Conservation (phyloP, 2,888 invertebrate species). For the Cistogaster globosa region DNA sequence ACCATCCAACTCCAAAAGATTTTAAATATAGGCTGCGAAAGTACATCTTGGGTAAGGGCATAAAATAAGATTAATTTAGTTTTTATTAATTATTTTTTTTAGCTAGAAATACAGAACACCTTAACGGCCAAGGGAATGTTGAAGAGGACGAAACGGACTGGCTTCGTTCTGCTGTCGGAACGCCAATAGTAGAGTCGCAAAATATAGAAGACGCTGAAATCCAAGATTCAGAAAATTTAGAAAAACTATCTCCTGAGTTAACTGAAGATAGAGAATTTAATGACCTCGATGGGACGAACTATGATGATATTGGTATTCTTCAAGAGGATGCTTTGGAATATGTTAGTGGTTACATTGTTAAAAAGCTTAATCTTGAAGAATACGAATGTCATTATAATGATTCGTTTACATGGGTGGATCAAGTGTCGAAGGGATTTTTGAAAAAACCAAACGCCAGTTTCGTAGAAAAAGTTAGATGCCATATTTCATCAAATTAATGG, state of each 20-base stretch:
- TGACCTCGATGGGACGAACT: background rate
- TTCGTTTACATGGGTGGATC: slow-evolving; percentile 3
- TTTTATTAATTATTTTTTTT: background rate
- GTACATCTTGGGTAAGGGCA: background rate
- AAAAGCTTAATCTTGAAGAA: slow-evolving; percentile 1
- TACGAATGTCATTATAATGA: background rate
- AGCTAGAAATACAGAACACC: background rate
- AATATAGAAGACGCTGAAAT: background rate
- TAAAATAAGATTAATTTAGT: background rate
- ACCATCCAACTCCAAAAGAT: background rate
- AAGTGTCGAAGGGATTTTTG: background rate
- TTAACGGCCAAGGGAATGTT: background rate
- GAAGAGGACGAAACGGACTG: background rate
- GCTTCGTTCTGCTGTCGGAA: background rate
- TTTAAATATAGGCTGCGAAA: slow-evolving; percentile 2
- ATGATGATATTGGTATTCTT: background rate
- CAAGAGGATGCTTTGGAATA: slow-evolving; percentile 7
- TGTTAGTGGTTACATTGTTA: background rate
- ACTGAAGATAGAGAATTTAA: background rate
- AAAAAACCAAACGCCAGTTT: background rate
- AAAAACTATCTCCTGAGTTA: background rate
- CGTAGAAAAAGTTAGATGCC: background rate
- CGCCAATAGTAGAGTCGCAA: background rate
- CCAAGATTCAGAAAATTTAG: background rate
- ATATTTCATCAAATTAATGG: background rate